Evolutionary conservation across 2,113 vertebrate species (phyloP), one percentile per base, ranked within the genome.

Genomic region (Macquaria australasica): DNA sequence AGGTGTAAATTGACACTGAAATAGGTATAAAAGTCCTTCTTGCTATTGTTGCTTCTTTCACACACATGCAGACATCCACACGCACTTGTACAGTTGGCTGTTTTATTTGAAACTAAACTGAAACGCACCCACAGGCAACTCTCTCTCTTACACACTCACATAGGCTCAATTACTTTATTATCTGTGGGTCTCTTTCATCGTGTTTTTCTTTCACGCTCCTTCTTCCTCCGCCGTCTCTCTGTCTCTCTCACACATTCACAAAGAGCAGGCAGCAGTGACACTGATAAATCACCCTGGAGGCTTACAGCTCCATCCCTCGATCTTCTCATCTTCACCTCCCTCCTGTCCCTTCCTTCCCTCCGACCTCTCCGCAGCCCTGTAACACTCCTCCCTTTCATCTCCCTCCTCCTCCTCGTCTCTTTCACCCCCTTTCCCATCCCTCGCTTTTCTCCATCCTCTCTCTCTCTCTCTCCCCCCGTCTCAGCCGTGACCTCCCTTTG

Each of bases 281-380:
- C 60, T 25, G 59, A 79, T 85, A 73, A 81, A 87, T 89, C 82
- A 63, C 82, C 73, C 56, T 1, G 25, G 79, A 81, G 88, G 39
- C 68, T 88, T 16, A 43, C 77, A 45, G 31, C 77, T 77, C 67
- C 64, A 66, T 81, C 63, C 77, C 62, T 60, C 60, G 23, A 2
- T 45, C 68, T 8, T 58, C 79, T 21, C 37, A 23, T 16, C 41
- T 6, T 63, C 64, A n/a, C 58, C 41, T 37, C 7, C 9, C 69
- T 43, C 58, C 50, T 12, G 3, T 3, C 34, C 4, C 28, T 15
- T 28, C 25, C 16, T 55, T 48, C 15, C 0, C 64, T 77, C 70
- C 4, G 48, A 87, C 87, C 83, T 87, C 72, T 68, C 34, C 60
- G 59, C 55, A 9, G 39, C 69, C 70, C 69, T 39, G 28, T 41